Percentiles rank a stretch among this genome's conserved stretches.
phyloP scores from a whole-genome alignment of 2,888 invertebrate species.

The Lucinisca nassula region DNA sequence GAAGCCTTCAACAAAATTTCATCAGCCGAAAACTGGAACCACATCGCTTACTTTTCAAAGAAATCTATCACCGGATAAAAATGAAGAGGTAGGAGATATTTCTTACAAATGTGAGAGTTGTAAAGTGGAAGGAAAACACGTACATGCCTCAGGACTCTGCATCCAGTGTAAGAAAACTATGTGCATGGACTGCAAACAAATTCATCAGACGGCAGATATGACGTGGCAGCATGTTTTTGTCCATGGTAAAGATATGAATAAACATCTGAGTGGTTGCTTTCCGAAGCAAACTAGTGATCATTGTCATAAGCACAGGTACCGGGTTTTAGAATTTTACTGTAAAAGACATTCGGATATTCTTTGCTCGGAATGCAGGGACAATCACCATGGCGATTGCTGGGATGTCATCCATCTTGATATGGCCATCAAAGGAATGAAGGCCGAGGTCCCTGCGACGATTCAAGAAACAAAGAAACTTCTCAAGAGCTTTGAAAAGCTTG shows the following conservation, averaged over 20 bases:
- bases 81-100: not conserved
- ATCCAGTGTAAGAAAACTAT: conserved; percentile 52
- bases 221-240: conserved; percentile 41
- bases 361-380: conserved; percentile 47
- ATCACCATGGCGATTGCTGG: conserved; percentile 31
- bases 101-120: conserved; percentile 38
- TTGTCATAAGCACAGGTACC: conserved; percentile 42
- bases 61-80: not conserved
- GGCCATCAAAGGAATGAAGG: conserved; percentile 41
- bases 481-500: conserved; percentile 48
- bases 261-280: not conserved
- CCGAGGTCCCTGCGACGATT: conserved; percentile 32
- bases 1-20: not conserved
- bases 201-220: conserved; percentile 26
- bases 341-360: conserved; percentile 38
- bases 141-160: conserved; percentile 33
- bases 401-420: conserved; percentile 19
- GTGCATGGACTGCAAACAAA: conserved; percentile 43
- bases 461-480: conserved; percentile 41
- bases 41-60: conserved; percentile 24
- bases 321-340: conserved; percentile 47
- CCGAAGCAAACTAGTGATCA: not conserved
- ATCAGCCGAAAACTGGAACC: conserved; percentile 29
- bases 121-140: conserved; percentile 10
- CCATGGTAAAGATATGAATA: conserved; percentile 36